Conservation (phyloP, 2,797 vertebrate genomes). For the Sebastes jordani region DNA sequence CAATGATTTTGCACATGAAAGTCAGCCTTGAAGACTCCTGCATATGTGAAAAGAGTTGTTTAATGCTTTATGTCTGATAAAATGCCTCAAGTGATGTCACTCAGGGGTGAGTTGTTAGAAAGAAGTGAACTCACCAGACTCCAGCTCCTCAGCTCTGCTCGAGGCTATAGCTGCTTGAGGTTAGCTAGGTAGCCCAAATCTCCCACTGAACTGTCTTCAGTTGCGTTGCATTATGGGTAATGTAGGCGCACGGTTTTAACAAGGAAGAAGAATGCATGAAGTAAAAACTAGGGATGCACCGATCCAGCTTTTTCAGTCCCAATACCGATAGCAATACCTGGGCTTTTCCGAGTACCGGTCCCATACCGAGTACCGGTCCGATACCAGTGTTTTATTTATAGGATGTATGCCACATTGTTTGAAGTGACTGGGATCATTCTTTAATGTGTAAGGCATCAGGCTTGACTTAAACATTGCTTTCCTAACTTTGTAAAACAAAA, state of each 20-base stretch:
- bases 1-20: not conserved
- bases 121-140: not conserved
- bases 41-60: not conserved
- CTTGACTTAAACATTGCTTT: too few relatives aligned
- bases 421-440: too few relatives aligned
- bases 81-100: not conserved
- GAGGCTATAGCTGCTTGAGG: not conserved
- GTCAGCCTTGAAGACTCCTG: not conserved
- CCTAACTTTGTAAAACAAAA: too few relatives aligned
- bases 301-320: too few relatives aligned
- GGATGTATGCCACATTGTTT: too few relatives aligned
- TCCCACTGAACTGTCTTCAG: not conserved
- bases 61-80: not conserved
- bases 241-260: not conserved
- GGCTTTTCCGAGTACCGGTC: too few relatives aligned
- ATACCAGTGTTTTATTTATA: too few relatives aligned
- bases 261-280: not conserved
- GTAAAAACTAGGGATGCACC: not conserved
- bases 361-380: too few relatives aligned
- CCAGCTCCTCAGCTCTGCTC: not conserved
- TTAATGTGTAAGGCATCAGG: too few relatives aligned
- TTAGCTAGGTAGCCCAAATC: not conserved
- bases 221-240: not conserved
- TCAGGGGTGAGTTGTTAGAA: not conserved
- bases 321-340: too few relatives aligned